Conservation (phyloP, 2,113 vertebrate genomes). For the Hippotragus niger region DNA sequence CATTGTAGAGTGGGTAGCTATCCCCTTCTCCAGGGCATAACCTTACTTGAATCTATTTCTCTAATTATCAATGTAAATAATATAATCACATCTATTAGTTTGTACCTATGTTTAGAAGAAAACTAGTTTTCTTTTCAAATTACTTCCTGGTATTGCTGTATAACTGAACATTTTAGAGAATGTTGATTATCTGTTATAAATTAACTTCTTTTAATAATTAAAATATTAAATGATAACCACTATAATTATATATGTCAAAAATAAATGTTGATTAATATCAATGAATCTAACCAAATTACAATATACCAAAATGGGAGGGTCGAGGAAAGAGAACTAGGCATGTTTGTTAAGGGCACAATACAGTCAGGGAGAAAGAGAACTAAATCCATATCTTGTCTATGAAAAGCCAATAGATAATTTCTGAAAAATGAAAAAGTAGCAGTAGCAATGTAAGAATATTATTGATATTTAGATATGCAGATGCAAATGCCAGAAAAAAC, state of each 20-base stretch:
- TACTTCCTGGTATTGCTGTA: background rate
- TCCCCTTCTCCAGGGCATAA: background rate
- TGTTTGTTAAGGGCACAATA: background rate
- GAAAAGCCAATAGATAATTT: background rate
- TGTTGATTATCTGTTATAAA: background rate
- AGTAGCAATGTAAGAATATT: background rate
- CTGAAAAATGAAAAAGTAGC: background rate
- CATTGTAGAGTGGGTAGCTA: background rate
- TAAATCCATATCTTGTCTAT: background rate
- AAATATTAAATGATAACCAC: constrained; percentile 6
- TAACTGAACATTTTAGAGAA: background rate
- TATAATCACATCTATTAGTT: background rate
- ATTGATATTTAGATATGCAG: background rate
- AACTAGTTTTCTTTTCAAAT: background rate
- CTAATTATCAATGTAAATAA: background rate
- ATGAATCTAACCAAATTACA: background rate
- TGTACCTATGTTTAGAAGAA: background rate
- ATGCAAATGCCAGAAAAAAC: background rate
- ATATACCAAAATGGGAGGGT: background rate
- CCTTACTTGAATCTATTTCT: background rate
- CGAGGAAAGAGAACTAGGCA: background rate
- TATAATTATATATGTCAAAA: background rate
- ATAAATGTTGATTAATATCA: background rate
- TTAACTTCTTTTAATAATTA: background rate
- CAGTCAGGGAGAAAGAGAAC: background rate